These are phyloP conservation scores for Ashinkailepas kermadecensis DNA, from an alignment of 2,888 invertebrate species.

Conservation along the genomic window DNA sequence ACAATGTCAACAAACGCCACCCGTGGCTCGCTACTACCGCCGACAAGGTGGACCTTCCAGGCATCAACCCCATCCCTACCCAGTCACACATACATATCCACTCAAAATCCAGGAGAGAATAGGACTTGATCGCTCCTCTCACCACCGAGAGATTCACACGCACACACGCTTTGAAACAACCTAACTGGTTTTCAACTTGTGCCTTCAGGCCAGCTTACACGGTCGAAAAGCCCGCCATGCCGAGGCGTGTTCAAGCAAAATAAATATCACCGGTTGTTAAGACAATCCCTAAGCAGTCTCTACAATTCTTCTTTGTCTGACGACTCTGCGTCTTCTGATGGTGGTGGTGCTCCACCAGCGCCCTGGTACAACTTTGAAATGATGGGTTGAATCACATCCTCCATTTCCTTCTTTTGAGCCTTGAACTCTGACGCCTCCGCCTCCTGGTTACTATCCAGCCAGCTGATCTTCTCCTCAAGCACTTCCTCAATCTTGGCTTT, in stretches of 20 bases:
- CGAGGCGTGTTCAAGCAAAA: not conserved
- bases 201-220: not conserved
- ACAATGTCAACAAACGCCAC: not conserved
- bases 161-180: not conserved
- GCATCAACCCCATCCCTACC: not conserved
- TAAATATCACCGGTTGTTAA: slow-evolving; percentile 11
- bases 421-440: slow-evolving; percentile 87
- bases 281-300: not conserved
- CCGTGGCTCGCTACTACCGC: not conserved
- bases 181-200: not conserved
- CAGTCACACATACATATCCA: not conserved
- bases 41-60: not conserved
- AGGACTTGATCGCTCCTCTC: not conserved
- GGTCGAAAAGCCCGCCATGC: not conserved
- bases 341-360: slow-evolving; percentile 58
- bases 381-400: slow-evolving; percentile 93
- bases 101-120: not conserved
- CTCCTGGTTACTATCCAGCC: slow-evolving; percentile 93
- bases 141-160: not conserved
- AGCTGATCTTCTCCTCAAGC: slow-evolving; percentile 94
- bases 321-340: slow-evolving; percentile 62
- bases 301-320: slow-evolving; percentile 80
- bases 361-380: slow-evolving; percentile 92
- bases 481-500: slow-evolving; percentile 88
- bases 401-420: slow-evolving; percentile 87